Evolutionary conservation across 2,888 invertebrate species (phyloP).

Genomic region (Brachylomia viminalis): DNA sequence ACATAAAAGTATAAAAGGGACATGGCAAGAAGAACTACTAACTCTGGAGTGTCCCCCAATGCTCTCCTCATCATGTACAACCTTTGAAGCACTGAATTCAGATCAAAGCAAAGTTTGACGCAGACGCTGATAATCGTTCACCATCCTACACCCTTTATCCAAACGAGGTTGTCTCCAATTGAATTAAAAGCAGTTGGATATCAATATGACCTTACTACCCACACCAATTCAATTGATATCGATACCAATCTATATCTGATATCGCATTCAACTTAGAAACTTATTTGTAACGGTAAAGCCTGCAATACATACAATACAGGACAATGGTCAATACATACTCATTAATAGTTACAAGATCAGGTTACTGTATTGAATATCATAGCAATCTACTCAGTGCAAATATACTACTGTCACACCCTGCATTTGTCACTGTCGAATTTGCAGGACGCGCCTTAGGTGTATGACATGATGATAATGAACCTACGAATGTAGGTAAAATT

Average conservation of each 20-base stretch:
- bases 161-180: background rate
- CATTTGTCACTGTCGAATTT: slow-evolving; percentile 13
- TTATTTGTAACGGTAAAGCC: slow-evolving; percentile 29
- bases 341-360: slow-evolving; percentile 35
- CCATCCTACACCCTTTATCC: background rate
- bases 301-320: too few species aligned
- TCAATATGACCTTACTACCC: slow-evolving; percentile 29
- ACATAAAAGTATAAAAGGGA: too few species aligned
- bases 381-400: slow-evolving; percentile 22
- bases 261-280: slow-evolving; percentile 15
- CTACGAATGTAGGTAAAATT: background rate
- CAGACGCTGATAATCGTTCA: slow-evolving; percentile 3
- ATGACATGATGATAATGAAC: background rate
- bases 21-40: background rate
- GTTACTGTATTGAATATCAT: slow-evolving; percentile 28
- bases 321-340: background rate
- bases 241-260: slow-evolving; percentile 16
- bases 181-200: background rate
- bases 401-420: slow-evolving; percentile 12
- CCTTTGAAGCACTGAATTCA: background rate
- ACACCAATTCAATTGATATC: slow-evolving; percentile 12
- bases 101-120: background rate
- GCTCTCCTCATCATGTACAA: background rate
- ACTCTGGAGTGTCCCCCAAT: background rate
- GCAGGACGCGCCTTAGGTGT: background rate